Percentiles rank a stretch among this genome's conserved stretches.
phyloP scores from a whole-genome alignment of 2,797 vertebrate species.

The Neosilurus mollespiculum region DNA sequence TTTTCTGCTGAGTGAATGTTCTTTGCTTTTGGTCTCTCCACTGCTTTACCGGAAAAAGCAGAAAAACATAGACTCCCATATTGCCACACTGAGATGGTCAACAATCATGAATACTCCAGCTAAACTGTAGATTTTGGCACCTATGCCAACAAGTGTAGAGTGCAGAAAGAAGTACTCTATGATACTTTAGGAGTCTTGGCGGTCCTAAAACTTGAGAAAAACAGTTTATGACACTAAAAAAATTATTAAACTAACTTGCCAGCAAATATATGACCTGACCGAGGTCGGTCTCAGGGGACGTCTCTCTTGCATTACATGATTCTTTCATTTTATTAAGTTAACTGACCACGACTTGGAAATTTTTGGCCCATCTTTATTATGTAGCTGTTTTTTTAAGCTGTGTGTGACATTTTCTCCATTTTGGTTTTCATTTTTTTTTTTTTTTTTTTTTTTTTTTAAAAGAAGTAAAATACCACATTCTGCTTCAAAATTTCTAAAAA shows the following conservation, averaged over 20 bases:
- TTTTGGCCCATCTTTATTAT: not conserved
- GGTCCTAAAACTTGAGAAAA: not conserved
- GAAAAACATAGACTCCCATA: not conserved
- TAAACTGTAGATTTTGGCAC: not conserved
- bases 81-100: not conserved
- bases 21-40: not conserved
- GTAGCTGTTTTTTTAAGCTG: too few species aligned
- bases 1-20: not conserved
- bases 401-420: not conserved
- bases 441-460: not conserved
- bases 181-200: not conserved
- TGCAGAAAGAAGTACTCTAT: not conserved
- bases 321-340: constrained; percentile 17
- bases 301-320: not conserved
- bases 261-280: not conserved
- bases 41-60: not conserved
- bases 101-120: not conserved
- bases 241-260: not conserved
- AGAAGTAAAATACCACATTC: not conserved
- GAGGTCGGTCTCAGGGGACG: not conserved
- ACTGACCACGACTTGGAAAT: not conserved
- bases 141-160: not conserved
- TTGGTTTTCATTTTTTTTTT: not conserved
- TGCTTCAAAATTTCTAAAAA: not conserved
- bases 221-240: constrained; percentile 14